Percentiles rank a stretch among this genome's conserved stretches.
Conservation (phyloP, 1,140 invertebrate genomes). For the Neodiprion virginianus region DNA sequence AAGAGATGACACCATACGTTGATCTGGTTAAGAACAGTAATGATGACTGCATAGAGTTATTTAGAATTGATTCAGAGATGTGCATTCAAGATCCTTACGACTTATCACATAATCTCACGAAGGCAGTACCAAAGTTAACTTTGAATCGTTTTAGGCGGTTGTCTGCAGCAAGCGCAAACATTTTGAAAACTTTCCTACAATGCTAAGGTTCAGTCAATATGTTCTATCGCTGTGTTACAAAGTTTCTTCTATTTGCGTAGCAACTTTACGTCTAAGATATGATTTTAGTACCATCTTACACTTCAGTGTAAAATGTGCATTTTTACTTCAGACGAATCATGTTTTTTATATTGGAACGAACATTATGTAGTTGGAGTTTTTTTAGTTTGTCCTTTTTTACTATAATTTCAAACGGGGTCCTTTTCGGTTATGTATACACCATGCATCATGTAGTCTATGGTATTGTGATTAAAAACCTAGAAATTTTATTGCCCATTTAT, state of each 20-base stretch:
- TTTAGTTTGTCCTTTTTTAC: not conserved
- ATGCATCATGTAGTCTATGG: too few species aligned
- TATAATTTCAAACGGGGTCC: too few species aligned
- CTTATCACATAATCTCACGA: constrained; percentile 60
- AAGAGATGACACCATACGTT: constrained; percentile 44
- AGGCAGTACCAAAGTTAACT: constrained; percentile 40
- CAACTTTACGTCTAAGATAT: not conserved
- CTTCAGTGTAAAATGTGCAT: not conserved
- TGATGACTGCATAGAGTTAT: constrained; percentile 26
- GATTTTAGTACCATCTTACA: not conserved
- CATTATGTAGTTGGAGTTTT: not conserved
- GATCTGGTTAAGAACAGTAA: constrained; percentile 29
- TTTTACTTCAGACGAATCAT: not conserved
- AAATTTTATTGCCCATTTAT: too few species aligned
- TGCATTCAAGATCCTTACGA: constrained; percentile 65
- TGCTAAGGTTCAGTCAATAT: not conserved
- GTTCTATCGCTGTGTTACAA: not conserved
- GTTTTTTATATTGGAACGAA: not conserved
- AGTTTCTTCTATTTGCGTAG: not conserved
- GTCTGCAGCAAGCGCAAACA: constrained; percentile 35
- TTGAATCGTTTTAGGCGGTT: constrained; percentile 34
- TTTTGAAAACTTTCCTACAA: constrained; percentile 15
- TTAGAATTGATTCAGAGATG: constrained; percentile 49
- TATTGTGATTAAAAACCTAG: too few species aligned
- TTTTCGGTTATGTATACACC: too few species aligned